Conservation (phyloP, 2,888 invertebrate genomes). For the Sialis fuliginosa region DNA sequence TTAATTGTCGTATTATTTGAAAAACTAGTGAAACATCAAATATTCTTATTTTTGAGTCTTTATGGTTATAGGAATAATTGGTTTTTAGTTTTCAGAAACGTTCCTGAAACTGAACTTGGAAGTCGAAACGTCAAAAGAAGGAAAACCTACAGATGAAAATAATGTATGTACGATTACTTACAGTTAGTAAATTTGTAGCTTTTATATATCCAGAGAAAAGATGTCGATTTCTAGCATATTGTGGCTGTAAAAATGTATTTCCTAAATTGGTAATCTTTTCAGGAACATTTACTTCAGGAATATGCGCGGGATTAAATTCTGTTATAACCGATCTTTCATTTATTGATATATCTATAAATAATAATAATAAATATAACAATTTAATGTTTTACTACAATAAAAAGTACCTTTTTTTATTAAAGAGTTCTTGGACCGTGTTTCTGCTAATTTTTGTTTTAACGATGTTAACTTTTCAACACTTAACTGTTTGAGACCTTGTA, state of each 20-base stretch:
- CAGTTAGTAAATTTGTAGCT: conserved; percentile 33
- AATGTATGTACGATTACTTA: too few species aligned
- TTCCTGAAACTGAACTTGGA: too few species aligned
- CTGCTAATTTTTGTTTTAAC: conserved; percentile 41
- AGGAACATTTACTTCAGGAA: conserved; percentile 14
- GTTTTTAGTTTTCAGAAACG: too few species aligned
- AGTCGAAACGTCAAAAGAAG: too few species aligned
- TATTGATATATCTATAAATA: too few species aligned
- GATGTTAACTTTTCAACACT: conserved; percentile 49
- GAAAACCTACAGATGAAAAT: too few species aligned
- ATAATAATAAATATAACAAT: too few species aligned
- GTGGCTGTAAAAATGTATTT: conserved; percentile 36
- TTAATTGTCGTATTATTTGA: too few species aligned
- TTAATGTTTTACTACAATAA: neutral
- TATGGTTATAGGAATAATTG: too few species aligned
- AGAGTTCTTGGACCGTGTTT: conserved; percentile 24
- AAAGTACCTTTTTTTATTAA: neutral
- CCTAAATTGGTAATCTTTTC: conserved; percentile 25
- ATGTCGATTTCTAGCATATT: conserved; percentile 35
- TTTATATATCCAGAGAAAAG: conserved; percentile 39
- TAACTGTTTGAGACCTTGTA: conserved; percentile 45
- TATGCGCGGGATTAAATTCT: neutral
- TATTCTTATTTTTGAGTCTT: too few species aligned
- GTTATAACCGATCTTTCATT: neutral
- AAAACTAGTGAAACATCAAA: too few species aligned